Conservation (phyloP, 2,113 vertebrate genomes). For the Zootoca vivipara region DNA sequence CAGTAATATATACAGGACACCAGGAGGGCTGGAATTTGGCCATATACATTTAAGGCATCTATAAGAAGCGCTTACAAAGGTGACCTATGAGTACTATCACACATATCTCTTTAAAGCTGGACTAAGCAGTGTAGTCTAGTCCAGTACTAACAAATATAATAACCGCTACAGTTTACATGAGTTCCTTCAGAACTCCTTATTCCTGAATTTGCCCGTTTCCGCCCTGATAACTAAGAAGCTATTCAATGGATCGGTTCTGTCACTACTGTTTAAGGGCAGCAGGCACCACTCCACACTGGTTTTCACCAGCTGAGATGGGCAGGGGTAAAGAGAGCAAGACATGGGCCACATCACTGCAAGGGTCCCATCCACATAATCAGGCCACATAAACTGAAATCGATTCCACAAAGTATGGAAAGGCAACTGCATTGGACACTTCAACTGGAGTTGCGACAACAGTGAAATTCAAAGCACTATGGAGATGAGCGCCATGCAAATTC, state of each 20-base stretch:
- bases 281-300: not conserved
- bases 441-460: not conserved
- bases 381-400: too few relatives aligned
- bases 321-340: too few relatives aligned
- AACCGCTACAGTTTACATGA: not conserved
- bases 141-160: not conserved
- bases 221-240: not conserved
- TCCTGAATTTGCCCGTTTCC: not conserved
- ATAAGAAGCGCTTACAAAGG: not conserved
- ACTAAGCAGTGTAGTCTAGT: not conserved
- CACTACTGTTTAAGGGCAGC: not conserved
- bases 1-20: too few relatives aligned
- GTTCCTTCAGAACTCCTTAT: not conserved
- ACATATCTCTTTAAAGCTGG: constrained; percentile 12
- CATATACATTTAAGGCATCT: not conserved
- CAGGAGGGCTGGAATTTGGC: not conserved
- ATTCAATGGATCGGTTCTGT: not conserved
- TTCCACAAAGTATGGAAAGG: too few relatives aligned
- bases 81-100: not conserved
- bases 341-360: too few relatives aligned
- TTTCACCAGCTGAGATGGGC: too few relatives aligned
- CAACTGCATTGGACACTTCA: too few relatives aligned
- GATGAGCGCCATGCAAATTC: not conserved
- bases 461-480: not conserved
- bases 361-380: too few relatives aligned